Percentiles rank a stretch among this genome's conserved stretches.
Conservation (phyloP, 1,140 invertebrate genomes). For the Leptinotarsa undecemlineata region DNA sequence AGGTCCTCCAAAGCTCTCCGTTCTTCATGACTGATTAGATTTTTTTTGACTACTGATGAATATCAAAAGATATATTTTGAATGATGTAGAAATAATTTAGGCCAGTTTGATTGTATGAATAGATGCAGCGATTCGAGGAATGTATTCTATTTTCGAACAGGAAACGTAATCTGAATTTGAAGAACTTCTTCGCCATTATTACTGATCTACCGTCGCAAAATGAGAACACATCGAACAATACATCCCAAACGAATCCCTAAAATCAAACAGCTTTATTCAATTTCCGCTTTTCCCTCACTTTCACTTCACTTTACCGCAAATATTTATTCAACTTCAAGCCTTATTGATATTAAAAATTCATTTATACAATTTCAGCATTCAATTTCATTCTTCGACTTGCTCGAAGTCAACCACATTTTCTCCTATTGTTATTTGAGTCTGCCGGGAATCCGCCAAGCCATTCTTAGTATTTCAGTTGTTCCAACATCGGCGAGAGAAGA, state of each 20-base stretch:
- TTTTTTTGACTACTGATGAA: too few relatives aligned
- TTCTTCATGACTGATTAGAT: too few relatives aligned
- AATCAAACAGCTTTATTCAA: slow-evolving; percentile 17
- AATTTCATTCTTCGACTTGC: slow-evolving; percentile 24
- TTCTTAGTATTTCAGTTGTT: not conserved
- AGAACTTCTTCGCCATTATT: too few relatives aligned
- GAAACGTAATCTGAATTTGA: too few relatives aligned
- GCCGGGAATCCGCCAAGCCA: slow-evolving; percentile 1
- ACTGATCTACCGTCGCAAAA: too few relatives aligned
- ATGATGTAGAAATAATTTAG: too few relatives aligned
- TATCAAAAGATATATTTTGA: too few relatives aligned
- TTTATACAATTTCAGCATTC: slow-evolving; percentile 28
- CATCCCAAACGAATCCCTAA: slow-evolving; percentile 10
- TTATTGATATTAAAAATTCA: slow-evolving; percentile 33
- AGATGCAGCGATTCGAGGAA: too few relatives aligned
- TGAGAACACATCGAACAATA: slow-evolving; percentile 1
- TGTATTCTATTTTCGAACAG: too few relatives aligned
- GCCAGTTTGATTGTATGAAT: too few relatives aligned
- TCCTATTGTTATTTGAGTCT: slow-evolving; percentile 25
- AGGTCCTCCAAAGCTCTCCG: too few relatives aligned
- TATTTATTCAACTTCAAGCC: slow-evolving; percentile 27
- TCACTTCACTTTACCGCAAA: slow-evolving; percentile 21
- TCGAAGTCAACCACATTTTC: slow-evolving; percentile 26
- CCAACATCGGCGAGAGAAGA: not conserved
- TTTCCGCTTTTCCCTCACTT: slow-evolving; percentile 20